Evolutionary conservation across 2,888 invertebrate species (phyloP).

Genomic region (Heterodera filipjevi): DNA sequence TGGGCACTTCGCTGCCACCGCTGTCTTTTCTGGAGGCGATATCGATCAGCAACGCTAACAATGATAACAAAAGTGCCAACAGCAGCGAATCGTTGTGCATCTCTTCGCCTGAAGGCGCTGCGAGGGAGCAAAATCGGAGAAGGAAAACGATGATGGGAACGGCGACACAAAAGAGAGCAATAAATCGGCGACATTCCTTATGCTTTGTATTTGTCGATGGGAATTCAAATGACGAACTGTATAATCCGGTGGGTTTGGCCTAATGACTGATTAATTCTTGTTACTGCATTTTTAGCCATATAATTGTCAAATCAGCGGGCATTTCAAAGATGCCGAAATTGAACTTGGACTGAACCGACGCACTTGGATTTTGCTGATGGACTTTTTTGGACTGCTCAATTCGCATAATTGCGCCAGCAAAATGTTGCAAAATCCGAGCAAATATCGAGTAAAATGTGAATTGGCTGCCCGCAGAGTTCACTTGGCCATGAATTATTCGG

Average conservation of each 20-base stretch:
- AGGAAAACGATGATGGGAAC: not conserved
- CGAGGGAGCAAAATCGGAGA: not conserved
- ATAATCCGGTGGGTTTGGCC: too few relatives aligned
- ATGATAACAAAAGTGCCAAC: not conserved
- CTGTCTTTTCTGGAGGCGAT: too few relatives aligned
- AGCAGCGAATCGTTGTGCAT: not conserved
- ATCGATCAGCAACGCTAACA: not conserved
- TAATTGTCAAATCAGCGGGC: conserved; percentile 25
- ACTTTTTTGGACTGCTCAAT: conserved; percentile 78
- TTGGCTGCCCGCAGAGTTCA: conserved; percentile 25
- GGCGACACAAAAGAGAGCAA: too few relatives aligned
- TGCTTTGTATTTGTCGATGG: too few relatives aligned
- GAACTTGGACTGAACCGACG: conserved; percentile 85
- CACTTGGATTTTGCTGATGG: conserved; percentile 91
- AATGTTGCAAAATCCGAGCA: not conserved
- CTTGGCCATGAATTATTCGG: conserved; percentile 56
- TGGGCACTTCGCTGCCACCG: not conserved
- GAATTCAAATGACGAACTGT: too few relatives aligned
- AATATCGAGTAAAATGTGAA: conserved; percentile 12
- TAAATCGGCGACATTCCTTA: not conserved
- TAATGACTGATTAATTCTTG: too few relatives aligned
- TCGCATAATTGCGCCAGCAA: too few relatives aligned
- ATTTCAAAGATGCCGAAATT: conserved; percentile 42
- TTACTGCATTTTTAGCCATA: not conserved
- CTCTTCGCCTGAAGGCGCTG: not conserved